A percentile compares a stretch with the other conserved stretches of the same genome.
Conservation (phyloP, 2,113 vertebrate species). For the Peromyscus polionotus region DNA sequence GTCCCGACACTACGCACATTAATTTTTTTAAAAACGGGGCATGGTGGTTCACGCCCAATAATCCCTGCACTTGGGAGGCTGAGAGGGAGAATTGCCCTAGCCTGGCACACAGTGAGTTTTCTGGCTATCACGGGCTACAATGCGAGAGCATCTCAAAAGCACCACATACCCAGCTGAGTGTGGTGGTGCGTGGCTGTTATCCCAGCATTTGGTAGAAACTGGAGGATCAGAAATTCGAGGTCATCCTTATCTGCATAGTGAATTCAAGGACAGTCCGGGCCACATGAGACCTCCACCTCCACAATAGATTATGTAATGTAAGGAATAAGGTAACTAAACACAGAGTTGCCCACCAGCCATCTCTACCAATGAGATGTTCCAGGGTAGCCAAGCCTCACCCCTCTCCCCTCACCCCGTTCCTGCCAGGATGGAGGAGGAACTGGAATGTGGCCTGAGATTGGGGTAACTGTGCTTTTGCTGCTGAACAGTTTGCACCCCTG, state of each 20-base stretch:
- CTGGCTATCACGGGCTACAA: not conserved
- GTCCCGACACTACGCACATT: not conserved
- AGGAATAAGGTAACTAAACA: not conserved
- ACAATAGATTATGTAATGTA: not conserved
- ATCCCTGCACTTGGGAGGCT: not conserved
- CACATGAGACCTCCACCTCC: not conserved
- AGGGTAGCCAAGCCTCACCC: not conserved
- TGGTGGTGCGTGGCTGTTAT: not conserved
- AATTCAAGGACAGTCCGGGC: not conserved
- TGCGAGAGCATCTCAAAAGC: not conserved
- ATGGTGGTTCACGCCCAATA: not conserved
- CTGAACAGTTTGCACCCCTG: accelerated
- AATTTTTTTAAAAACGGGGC: too few species aligned
- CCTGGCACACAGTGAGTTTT: not conserved
- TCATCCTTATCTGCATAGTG: not conserved
- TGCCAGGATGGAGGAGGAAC: accelerated
- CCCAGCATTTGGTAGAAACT: not conserved
- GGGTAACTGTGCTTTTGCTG: too few species aligned
- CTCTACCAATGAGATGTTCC: not conserved
- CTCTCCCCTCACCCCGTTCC: accelerated
- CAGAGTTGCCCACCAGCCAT: accelerated
- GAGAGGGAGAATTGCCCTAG: not conserved
- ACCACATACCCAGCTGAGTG: not conserved
- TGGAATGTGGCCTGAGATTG: accelerated
- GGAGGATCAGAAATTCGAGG: not conserved